Base-by-base conservation (phyloP, 2,113 vertebrate species). In the Ctenomys sociabilis region DNA sequence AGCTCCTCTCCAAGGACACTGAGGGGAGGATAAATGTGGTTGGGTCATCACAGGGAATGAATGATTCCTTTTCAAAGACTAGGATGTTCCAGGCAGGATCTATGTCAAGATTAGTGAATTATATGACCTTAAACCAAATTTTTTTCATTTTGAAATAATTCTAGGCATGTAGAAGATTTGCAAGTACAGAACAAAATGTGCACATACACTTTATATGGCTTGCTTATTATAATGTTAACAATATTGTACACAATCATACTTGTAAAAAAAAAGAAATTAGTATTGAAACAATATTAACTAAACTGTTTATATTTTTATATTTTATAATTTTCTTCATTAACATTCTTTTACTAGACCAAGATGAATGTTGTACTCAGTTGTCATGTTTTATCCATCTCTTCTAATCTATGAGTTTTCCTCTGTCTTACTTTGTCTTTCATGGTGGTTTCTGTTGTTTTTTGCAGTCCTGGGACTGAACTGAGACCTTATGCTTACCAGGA, bases 71-170 rank as follows among this genome's bases (percentile, higher is more conserved):
- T 88, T 91, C 61, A 84, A 84, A 93, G 37, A 68, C 72, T 43
- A 57, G 9, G 35, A 8, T 77, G 30, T 43, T 59, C 24, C 35
- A 28, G n/a, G 61, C 24, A 49, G 43, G 5, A 68, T 77, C 40
- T 83, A 6, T 63, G 57, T 91, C 77, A 85, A 54, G 49, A 92
- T 35, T 83, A 90, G 30, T 88, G 40, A 84, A 78, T 95, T 77
- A 28, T 54, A 57, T 72, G 30, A 73, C 37, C 32, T 77, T 70
- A 64, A 37, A 59, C 87, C 72, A 72, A 95, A 81, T 17, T 1
- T 17, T 83, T 85, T 85, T 61, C 49, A 94, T 49, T 94, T 94
- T 75, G 43, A 95, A 88, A 85, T 81, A 73, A 85, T 92, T 91
- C n/a, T 84, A n/a, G 19, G 40, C 52, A 93, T 91, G 22, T 35